Percentiles rank a stretch among this genome's conserved stretches.
These are phyloP conservation scores for Eucera pruinosa DNA, from an alignment of 2,888 invertebrate genomes.

Conservation along the genomic window DNA sequence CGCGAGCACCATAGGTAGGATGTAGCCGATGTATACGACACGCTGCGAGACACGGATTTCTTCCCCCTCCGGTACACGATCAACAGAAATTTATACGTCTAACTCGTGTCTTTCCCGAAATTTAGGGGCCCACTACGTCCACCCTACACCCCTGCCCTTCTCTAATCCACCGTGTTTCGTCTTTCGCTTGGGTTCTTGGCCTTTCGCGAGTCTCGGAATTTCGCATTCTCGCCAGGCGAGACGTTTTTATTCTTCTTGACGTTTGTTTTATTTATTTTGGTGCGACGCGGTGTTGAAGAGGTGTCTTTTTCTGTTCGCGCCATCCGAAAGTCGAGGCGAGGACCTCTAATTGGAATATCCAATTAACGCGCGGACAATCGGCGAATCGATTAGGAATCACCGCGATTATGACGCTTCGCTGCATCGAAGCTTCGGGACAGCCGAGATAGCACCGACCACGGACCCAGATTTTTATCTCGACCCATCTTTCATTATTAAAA, in stretches of 20 bases:
- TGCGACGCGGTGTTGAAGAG: background rate
- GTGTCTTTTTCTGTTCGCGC: background rate
- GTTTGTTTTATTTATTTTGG: background rate
- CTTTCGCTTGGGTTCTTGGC: background rate
- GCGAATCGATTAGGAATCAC: conserved; percentile 82
- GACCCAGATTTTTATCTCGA: conserved; percentile 74
- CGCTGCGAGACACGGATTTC: conserved; percentile 82
- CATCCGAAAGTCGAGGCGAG: conserved; percentile 16
- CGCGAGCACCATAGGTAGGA: conserved; percentile 77
- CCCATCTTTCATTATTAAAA: conserved; percentile 81
- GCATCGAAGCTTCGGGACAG: conserved; percentile 70
- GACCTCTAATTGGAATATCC: conserved; percentile 73
- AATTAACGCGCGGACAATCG: conserved; percentile 80
- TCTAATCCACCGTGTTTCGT: conserved; percentile 49
- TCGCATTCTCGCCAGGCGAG: background rate
- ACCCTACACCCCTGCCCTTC: conserved; percentile 23
- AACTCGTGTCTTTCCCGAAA: conserved; percentile 74
- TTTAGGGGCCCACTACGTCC: conserved; percentile 64
- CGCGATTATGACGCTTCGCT: conserved; percentile 78
- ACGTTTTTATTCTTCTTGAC: background rate
- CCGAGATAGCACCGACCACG: conserved; percentile 52
- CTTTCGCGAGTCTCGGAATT: background rate
- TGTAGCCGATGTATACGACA: conserved; percentile 81
- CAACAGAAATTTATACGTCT: conserved; percentile 70
- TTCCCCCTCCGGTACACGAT: conserved; percentile 49